Percentiles rank a stretch among this genome's conserved stretches.
phyloP scores from a whole-genome alignment of 1,140 invertebrate genomes.

The Aphelinus atriplicis region DNA sequence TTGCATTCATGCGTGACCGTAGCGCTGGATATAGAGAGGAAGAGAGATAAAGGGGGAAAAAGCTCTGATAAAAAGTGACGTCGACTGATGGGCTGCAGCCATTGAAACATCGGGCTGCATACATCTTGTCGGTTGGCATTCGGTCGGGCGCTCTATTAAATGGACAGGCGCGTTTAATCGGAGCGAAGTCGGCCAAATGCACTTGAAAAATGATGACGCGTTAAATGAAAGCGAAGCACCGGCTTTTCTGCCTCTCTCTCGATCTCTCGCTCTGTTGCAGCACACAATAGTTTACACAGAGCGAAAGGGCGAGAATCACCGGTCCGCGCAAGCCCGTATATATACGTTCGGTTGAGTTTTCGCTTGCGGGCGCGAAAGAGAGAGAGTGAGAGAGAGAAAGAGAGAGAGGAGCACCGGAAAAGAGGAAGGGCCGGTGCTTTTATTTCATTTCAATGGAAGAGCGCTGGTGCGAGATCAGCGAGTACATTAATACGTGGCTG shows the following conservation, averaged over 20 bases:
- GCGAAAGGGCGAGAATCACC: slow-evolving; percentile 49
- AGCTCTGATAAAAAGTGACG: background rate
- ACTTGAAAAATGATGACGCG: slow-evolving; percentile 61
- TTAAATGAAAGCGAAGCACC: slow-evolving; percentile 62
- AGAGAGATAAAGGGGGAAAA: background rate
- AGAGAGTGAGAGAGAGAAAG: slow-evolving; percentile 4
- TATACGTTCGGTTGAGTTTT: slow-evolving; percentile 52
- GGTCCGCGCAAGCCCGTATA: background rate
- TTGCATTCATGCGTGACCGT: too few relatives aligned
- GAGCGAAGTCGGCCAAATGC: slow-evolving; percentile 39
- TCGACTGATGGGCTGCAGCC: background rate
- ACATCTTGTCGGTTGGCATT: background rate
- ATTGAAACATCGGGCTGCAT: background rate
- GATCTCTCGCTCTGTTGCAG: background rate
- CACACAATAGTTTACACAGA: background rate
- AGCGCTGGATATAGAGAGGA: too few relatives aligned
- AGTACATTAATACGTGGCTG: slow-evolving; percentile 63
- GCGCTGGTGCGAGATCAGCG: slow-evolving; percentile 57
- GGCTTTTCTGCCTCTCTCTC: background rate
- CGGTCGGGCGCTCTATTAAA: slow-evolving; percentile 35
- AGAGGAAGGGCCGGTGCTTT: slow-evolving; percentile 54
- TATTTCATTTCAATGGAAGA: slow-evolving; percentile 66
- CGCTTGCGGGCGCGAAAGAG: slow-evolving; percentile 17
- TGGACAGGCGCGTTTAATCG: slow-evolving; percentile 44
- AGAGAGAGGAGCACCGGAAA: slow-evolving; percentile 38